Base-by-base conservation (phyloP, 2,888 invertebrate species). In the Thereva unica region DNA sequence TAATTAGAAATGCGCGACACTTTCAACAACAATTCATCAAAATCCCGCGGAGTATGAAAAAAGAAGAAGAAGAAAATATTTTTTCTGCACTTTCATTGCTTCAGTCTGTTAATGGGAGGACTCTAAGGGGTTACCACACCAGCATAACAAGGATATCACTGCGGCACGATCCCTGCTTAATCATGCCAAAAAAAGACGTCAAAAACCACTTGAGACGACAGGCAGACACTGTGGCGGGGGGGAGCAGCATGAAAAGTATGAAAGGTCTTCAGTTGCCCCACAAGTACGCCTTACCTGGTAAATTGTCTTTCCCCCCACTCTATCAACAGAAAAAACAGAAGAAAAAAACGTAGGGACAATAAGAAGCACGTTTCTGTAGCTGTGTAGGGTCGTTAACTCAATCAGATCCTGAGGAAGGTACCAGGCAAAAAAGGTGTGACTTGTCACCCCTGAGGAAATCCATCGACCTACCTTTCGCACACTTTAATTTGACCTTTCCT, bases 311-410 rank as follows among this genome's bases (percentile, higher is more conserved):
- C 50, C n/a, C 50, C n/a, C 23, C 23, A 23, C 23, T 23, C 23
- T 23, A 23, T 23, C 23, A 23, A 23, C 23, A 23, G 23, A 23
- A 23, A 23, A 23, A 23, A 23, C 23, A 23, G 23, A 23, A 23
- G 23, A 23, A 23, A 23, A 23, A 23, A 23, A 23, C 23, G 23
- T 23, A 40, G 50, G 61, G 50, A 61, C 23, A 50, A 49, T 34
- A 23, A 12, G 49, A 50, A 61, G 61, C 50, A 61, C 50, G 61
- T 50, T 50, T 50, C 35, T 23, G 23, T n/a, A 40, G 49, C 41
- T 50, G 38, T 61, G 61, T 50, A 23, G 41, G 61, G 61, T 61
- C 61, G 61, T 61, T 61, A 61, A 61, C 61, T 50, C 61, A 61
- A 61, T 61, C 61, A 61, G 61, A 49, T 23, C 23, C 50, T 49